Base-by-base conservation (phyloP, 2,888 invertebrate genomes). In the Bombyx huttoni region DNA sequence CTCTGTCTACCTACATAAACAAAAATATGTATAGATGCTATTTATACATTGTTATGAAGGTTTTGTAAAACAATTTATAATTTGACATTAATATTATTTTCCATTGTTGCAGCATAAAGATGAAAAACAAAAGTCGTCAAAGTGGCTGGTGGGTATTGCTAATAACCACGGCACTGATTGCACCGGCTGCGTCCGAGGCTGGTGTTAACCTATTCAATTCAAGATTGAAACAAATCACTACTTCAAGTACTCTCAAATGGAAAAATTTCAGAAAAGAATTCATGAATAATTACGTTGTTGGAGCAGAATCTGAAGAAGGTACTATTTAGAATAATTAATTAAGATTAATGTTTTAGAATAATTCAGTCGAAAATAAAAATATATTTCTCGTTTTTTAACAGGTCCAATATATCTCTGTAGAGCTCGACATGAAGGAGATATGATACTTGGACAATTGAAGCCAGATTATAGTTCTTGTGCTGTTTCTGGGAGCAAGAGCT, bases 191-290 rank as follows among this genome's bases (percentile, higher is more conserved):
- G 49, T 70, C 77, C 8, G 84, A 86, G 53, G 70, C 74, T 47
- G 74, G 78, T 35, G 88, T 80, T 33, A 83, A 85, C 8, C 65
- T 89, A 10, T 83, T 75, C 64, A 85, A 84, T 58, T 71, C 84
- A 51, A 84, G 68, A 68, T 74, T 90, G 55, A 91, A 91, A 56
- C 94, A 95, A 76, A 89, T 92, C 53, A 89, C 94, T 52, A 96
- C 96, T 6, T 96, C 96, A 8, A 94, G 93, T 66, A 94, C 95
- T 0, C 87, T 96, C 51, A 91, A 91, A 68, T 96, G 96, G 96
- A 89, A 93, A 51, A 90, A 91, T 57, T 63, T 79, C 50, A 81
- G 75, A 58, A 79, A 75, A 64, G 82, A 85, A 63, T 70, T 70
- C 7, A 81, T 80, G 75, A 68, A 62, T 56, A 91, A 91, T 64